Base-by-base conservation (phyloP, 2,888 invertebrate species). In the Campopleginae sp. region DNA sequence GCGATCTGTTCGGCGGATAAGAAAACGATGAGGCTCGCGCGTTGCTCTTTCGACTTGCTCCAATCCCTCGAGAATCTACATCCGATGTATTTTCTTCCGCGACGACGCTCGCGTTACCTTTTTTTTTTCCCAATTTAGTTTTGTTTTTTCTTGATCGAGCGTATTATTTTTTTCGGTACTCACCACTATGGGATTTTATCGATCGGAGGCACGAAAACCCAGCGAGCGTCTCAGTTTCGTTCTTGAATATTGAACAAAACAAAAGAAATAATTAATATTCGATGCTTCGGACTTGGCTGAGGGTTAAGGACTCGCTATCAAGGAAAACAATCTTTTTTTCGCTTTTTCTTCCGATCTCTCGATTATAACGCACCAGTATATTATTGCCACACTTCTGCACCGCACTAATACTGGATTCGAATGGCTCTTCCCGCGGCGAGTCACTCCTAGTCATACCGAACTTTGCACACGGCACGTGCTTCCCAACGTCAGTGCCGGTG, bases 351-450 rank as follows among this genome's bases (percentile, higher is more conserved):
- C 27, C 27, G 12, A 58, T 27, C 33, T 78, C 44, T 72, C 68
- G 66, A 46, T 46, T 14, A 58, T 48, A 84, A 86, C 86, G 81
- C 86, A 88, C 84, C 84, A 77, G 82, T 84, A 77, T 86, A 78
- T 66, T 84, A 86, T 80, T 72, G 88, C 88, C 89, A 91, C 93
- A 92, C 92, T 91, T 87, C 89, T 90, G 92, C 92, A 94, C 94
- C 93, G 92, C 93, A 93, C 93, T 93, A 93, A 93, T 93, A 93
- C 93, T 93, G 93, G 93, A 93, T 93, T 93, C 93, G 93, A 94
- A 93, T 94, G 93, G 91, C 92, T 91, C 90, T 90, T 90, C 92
- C 89, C 90, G 92, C 90, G 91, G 88, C 92, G 92, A 89, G 91
- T 88, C 86, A 91, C 92, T 91, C 92, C 94, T 94, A 94, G 94